Conservation (phyloP, 2,113 vertebrate genomes). For the Catagonus wagneri region DNA sequence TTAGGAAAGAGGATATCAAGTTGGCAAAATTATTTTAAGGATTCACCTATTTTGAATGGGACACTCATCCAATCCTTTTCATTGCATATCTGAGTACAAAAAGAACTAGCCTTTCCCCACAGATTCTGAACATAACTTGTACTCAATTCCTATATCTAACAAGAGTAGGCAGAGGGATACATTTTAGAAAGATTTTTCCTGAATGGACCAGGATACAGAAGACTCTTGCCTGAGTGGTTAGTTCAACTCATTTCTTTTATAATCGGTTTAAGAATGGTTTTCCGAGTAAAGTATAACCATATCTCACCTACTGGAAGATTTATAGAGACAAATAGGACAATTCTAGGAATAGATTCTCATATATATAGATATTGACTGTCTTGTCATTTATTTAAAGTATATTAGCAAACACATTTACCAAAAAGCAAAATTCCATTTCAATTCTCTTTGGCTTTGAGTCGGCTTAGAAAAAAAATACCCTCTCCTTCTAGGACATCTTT, state of each 20-base stretch:
- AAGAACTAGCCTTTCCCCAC: neutral
- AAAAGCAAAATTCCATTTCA: neutral
- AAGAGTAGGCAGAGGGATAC: neutral
- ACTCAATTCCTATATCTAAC: neutral
- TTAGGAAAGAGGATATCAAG: neutral
- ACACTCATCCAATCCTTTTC: neutral
- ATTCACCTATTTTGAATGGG: conserved; percentile 5
- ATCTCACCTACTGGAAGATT: neutral
- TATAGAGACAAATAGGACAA: neutral
- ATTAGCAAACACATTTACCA: neutral
- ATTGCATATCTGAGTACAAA: neutral
- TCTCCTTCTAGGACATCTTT: neutral
- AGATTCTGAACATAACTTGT: neutral
- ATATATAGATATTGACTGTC: neutral
- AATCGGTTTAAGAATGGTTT: neutral
- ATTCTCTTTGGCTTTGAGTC: conserved; percentile 8
- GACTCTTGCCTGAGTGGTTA: neutral
- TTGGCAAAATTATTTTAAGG: neutral
- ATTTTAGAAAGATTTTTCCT: neutral
- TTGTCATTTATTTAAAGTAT: conserved; percentile 30
- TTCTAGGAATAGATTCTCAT: neutral
- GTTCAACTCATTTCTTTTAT: neutral
- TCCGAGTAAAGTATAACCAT: neutral
- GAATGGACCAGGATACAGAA: neutral
- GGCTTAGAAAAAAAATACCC: neutral